A percentile compares a stretch with the other conserved stretches of the same genome.
These are phyloP conservation scores for Caenorhabditis sp. DNA, from an alignment of 2,888 invertebrate species.

Conservation along the genomic window DNA sequence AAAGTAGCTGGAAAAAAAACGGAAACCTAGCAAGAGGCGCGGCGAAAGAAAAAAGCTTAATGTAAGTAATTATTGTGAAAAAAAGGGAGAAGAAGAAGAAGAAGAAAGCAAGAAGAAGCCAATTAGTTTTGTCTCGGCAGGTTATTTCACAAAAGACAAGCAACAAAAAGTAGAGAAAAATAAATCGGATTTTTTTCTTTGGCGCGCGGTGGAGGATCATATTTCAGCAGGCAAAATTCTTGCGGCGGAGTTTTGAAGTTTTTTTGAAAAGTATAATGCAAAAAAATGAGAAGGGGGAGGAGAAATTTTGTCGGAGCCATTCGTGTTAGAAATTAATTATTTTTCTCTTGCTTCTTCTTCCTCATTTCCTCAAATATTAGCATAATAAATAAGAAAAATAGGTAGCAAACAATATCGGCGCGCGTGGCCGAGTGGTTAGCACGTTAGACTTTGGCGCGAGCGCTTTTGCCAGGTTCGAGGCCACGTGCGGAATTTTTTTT, in stretches of 20 bases:
- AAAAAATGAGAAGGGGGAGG: too few species aligned
- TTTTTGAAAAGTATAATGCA: too few species aligned
- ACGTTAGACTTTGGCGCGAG: too few species aligned
- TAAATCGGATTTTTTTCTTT: conserved; percentile 8
- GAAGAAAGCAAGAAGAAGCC: neutral
- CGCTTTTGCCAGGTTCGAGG: too few species aligned
- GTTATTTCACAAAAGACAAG: conserved; percentile 6
- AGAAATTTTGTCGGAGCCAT: neutral
- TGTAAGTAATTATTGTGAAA: conserved; percentile 1
- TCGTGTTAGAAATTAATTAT: neutral
- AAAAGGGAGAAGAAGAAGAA: neutral
- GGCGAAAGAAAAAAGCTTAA: neutral
- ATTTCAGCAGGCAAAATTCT: too few species aligned
- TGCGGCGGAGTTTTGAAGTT: too few species aligned
- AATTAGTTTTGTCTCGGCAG: conserved; percentile 27
- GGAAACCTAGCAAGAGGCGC: neutral
- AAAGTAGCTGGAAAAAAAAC: neutral
- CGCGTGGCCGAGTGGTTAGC: too few species aligned
- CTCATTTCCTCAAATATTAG: neutral
- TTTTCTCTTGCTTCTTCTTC: neutral
- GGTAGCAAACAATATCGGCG: too few species aligned
- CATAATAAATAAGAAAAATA: neutral
- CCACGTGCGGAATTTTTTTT: too few species aligned
- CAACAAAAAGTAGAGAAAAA: conserved; percentile 16
- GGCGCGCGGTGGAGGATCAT: neutral